These are phyloP conservation scores for Tetraodon nigroviridis DNA, from an alignment of 2,113 vertebrate genomes.

Conservation along the genomic window DNA sequence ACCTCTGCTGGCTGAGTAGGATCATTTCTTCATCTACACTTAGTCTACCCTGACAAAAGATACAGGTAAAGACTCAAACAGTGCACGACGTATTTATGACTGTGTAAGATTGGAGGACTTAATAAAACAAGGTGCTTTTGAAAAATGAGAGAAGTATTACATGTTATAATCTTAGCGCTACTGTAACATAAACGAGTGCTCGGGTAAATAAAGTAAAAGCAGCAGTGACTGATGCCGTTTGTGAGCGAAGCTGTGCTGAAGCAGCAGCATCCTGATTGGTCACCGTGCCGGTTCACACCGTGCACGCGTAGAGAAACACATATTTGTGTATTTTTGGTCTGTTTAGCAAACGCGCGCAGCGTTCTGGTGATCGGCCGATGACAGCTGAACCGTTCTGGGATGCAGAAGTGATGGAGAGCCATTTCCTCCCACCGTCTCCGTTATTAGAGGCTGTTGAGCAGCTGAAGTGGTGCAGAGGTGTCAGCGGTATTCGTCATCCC, in stretches of 20 bases:
- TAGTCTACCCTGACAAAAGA: slow-evolving; percentile 48
- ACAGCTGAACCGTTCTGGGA: slow-evolving; percentile 23
- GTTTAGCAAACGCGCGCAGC: slow-evolving; percentile 29
- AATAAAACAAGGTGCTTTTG: not conserved
- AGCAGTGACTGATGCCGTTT: too few relatives aligned
- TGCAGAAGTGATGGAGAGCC: slow-evolving; percentile 29
- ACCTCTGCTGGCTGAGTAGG: slow-evolving; percentile 8
- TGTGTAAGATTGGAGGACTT: too few relatives aligned
- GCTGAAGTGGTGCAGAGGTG: slow-evolving; percentile 51
- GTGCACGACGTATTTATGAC: too few relatives aligned
- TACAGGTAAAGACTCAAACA: slow-evolving; percentile 29
- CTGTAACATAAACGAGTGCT: too few relatives aligned
- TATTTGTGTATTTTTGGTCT: slow-evolving; percentile 19
- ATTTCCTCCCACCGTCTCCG: slow-evolving; percentile 43
- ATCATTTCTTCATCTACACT: slow-evolving; percentile 39
- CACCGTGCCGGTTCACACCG: too few relatives aligned
- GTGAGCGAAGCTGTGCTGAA: not conserved
- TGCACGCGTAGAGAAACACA: too few relatives aligned
- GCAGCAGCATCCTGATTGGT: not conserved
- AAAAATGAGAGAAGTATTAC: too few relatives aligned
- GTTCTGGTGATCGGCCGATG: slow-evolving; percentile 25
- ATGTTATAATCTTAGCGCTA: too few relatives aligned
- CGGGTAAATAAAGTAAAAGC: too few relatives aligned
- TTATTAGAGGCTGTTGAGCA: slow-evolving; percentile 32
- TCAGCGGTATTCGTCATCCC: slow-evolving; percentile 57